A percentile compares a stretch with the other conserved stretches of the same genome.
phyloP scores from a whole-genome alignment of 2,113 vertebrate genomes.

The Microtus oregoni region DNA sequence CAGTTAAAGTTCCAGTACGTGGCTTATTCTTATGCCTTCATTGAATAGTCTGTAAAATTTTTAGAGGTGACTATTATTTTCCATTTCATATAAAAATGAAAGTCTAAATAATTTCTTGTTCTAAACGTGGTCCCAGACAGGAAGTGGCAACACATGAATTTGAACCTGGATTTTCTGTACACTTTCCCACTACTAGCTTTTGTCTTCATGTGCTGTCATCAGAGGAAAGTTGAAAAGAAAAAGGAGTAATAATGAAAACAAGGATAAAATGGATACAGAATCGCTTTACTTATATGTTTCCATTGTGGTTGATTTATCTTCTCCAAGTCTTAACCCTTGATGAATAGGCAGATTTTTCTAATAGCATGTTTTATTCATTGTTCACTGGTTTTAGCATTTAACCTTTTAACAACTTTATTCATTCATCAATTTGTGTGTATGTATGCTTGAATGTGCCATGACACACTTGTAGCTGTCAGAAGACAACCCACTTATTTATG shows the following conservation, averaged over 20 bases:
- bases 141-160: background rate
- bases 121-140: background rate
- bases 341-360: background rate
- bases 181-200: background rate
- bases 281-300: background rate
- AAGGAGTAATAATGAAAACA: constrained; percentile 21
- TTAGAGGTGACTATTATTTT: constrained; percentile 46
- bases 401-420: background rate
- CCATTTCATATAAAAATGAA: background rate
- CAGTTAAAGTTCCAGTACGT: background rate
- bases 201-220: background rate
- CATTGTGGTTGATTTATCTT: constrained; percentile 21
- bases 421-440: background rate
- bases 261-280: background rate
- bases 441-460: too few relatives aligned
- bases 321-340: background rate
- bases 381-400: constrained; percentile 41
- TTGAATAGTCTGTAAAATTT: background rate
- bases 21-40: background rate
- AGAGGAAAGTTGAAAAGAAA: constrained; percentile 17
- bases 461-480: background rate
- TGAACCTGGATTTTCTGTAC: background rate
- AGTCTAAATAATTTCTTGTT: background rate
- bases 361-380: background rate
- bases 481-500: background rate